Percentiles rank a stretch among this genome's conserved stretches.
phyloP scores from a whole-genome alignment of 2,797 vertebrate species.

The Netta rufina region DNA sequence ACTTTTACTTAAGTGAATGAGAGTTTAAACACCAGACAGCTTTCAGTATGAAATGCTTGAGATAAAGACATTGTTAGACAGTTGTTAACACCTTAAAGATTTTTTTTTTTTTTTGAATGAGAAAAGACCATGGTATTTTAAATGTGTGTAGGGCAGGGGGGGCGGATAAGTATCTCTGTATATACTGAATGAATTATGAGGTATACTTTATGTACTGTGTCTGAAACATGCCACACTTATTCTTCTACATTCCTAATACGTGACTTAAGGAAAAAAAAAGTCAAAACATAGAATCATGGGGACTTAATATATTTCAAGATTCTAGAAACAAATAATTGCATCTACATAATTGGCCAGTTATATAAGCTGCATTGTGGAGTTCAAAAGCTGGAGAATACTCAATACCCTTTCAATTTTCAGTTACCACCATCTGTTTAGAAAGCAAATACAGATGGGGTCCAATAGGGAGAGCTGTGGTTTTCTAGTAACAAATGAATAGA shows the following conservation, averaged over 20 bases:
- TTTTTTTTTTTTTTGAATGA: background rate
- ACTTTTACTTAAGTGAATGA: background rate
- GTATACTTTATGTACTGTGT: no score
- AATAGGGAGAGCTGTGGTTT: background rate
- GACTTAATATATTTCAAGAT: background rate
- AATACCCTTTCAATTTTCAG: background rate
- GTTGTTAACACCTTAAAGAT: background rate
- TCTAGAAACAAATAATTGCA: background rate
- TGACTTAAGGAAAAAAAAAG: background rate
- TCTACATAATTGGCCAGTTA: background rate
- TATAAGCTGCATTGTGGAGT: background rate
- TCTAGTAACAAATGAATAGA: background rate
- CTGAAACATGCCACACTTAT: background rate
- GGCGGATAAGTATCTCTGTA: background rate
- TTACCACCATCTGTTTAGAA: background rate
- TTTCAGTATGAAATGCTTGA: background rate
- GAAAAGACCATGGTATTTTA: background rate
- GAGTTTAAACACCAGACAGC: background rate
- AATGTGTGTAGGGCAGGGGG: background rate
- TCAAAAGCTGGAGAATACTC: background rate
- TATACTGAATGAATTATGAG: background rate
- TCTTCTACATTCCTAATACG: background rate
- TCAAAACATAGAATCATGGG: background rate
- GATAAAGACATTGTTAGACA: background rate
- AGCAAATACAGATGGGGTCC: background rate